These are phyloP conservation scores for Odontophorus gujanensis DNA, from an alignment of 2,113 vertebrate species.

Conservation along the genomic window DNA sequence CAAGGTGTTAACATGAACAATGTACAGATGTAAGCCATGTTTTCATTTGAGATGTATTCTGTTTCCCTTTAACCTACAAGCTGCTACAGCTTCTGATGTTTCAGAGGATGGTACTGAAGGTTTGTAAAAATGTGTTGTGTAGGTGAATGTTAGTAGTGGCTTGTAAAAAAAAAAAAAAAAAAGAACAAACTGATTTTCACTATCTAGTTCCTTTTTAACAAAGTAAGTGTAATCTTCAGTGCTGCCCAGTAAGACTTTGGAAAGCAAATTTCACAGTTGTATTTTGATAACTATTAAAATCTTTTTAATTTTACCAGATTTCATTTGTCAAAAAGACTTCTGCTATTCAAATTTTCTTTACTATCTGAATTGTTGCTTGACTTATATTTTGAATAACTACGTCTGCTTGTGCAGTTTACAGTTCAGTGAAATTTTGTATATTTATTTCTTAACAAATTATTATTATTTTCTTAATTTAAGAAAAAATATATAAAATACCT, in stretches of 20 bases:
- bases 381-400: neutral
- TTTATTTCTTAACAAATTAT: neutral
- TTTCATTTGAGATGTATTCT: conserved; percentile 59
- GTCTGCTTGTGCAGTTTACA: neutral
- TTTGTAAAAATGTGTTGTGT: conserved; percentile 62
- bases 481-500: neutral
- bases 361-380: neutral
- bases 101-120: conserved; percentile 61
- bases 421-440: neutral
- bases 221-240: conserved; percentile 56
- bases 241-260: neutral
- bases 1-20: neutral
- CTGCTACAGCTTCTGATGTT: conserved; percentile 65
- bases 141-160: conserved; percentile 29
- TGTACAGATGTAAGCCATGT: neutral
- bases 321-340: neutral
- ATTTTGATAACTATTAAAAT: neutral
- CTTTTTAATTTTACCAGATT: neutral
- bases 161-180: neutral
- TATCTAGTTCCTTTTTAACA: neutral
- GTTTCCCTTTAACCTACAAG: conserved; percentile 67
- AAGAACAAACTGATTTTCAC: neutral
- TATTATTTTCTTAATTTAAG: neutral
- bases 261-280: neutral
- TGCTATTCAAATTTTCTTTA: neutral